A percentile compares a stretch with the other conserved stretches of the same genome.
phyloP scores from a whole-genome alignment of 2,888 invertebrate species.

The Hirtodrosophila duncani region DNA sequence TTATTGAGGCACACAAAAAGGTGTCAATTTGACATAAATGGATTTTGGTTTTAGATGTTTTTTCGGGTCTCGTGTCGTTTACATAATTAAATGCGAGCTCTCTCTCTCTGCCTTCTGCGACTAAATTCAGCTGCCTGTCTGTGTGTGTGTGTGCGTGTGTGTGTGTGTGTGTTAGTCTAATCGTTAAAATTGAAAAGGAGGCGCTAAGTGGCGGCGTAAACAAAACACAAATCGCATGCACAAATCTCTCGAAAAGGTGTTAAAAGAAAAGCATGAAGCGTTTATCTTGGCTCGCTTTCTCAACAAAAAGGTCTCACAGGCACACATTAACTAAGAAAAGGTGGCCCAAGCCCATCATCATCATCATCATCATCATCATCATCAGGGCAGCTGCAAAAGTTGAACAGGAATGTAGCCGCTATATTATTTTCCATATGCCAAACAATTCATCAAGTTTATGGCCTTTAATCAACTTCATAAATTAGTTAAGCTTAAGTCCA shows the following conservation, averaged over 20 bases:
- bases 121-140: no score
- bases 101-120: neutral
- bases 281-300: slow-evolving; percentile 66
- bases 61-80: slow-evolving; percentile 54
- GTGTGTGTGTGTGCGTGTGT: no score
- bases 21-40: slow-evolving; percentile 74
- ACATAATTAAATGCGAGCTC: slow-evolving; percentile 66
- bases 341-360: slow-evolving; percentile 14
- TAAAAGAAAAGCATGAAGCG: slow-evolving; percentile 69
- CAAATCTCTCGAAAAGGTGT: slow-evolving; percentile 73
- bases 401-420: no score
- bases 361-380: slow-evolving; percentile 2
- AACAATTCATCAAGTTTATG: slow-evolving; percentile 50
- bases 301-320: no score
- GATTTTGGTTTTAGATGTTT: slow-evolving; percentile 15
- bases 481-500: slow-evolving; percentile 20
- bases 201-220: slow-evolving; percentile 67
- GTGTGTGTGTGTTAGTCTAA: no score
- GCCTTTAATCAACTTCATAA: slow-evolving; percentile 34
- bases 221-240: slow-evolving; percentile 65
- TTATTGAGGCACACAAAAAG: slow-evolving; percentile 29
- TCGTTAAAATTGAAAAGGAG: slow-evolving; percentile 44
- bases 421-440: slow-evolving; percentile 34
- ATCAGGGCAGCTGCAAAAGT: slow-evolving; percentile 56
- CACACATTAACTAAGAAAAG: slow-evolving; percentile 46